Evolutionary conservation across 2,113 vertebrate species (phyloP), one percentile per base, ranked within the genome.

Genomic region (Lophius piscatorius): DNA sequence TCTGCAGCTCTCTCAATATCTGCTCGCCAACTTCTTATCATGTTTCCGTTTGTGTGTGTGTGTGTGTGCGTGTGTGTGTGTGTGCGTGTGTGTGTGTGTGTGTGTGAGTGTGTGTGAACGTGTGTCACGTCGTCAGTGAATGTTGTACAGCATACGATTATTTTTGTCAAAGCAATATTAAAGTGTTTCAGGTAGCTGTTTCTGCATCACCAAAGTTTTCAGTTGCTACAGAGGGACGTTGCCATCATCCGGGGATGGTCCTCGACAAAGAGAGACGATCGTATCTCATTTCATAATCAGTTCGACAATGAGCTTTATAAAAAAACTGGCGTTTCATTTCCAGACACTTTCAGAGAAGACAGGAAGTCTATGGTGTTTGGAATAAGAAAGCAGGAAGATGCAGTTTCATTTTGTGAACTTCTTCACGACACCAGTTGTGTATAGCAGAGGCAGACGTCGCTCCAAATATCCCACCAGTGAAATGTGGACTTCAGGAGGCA

Each of bases 161-260:
- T 21, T 52, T 83, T 76, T 74, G 55, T 85, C 70, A 77, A 78
- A 87, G 90, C 87, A 89, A 86, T 88, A 89, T 84, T 60, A 68
- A 76, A 64, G 76, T 51, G 28, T 67, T 83, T 85, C 78, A 68
- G 80, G 81, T 84, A 59, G 62, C 50, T 26, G 48, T 67, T 79
- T 75, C 69, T 83, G 73, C 63, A 40, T 81, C 80, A 83, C 86
- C 88, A 89, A 90, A 90, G 87, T 80, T 84, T 63, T 59, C 62
- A 44, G 34, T 69, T 47, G 11, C 60, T 62, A 50, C 68, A 69
- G 58, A 33, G 48, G 48, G 60, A 45, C 20, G 31, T 63, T 34
- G 38, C 63, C 47, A n/a, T 66, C 41, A 60, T 67, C 62, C 54
- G 68, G 57, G 50, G 46, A 34, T 46, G 70, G n/a, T 62, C 35